Evolutionary conservation across 2,113 vertebrate species (phyloP).

Genomic region (Seriola quinqueradiata): DNA sequence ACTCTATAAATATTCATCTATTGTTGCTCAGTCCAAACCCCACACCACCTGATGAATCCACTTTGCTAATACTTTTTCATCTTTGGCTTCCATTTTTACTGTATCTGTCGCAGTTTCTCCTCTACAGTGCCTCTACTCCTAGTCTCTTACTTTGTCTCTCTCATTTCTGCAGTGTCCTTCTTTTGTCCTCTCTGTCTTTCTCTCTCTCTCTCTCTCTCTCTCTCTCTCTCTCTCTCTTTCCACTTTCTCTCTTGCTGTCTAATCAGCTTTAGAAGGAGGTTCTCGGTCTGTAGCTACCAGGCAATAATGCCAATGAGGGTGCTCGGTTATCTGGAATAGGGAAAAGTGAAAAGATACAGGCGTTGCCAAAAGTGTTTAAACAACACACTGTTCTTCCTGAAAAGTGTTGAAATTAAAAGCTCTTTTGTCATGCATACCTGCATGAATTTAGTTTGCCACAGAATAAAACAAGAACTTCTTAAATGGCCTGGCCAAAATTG

Average conservation of each 20-base stretch:
- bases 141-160: conserved; percentile 2
- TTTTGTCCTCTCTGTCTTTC: conserved; percentile 6
- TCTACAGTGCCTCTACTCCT: background rate
- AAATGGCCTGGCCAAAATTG: background rate
- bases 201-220: conserved; percentile 1
- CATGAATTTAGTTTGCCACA: background rate
- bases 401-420: background rate
- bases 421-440: background rate
- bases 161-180: conserved; percentile 17
- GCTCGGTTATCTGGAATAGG: background rate
- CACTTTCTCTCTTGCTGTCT: background rate
- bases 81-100: background rate
- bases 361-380: background rate
- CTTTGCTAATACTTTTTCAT: background rate
- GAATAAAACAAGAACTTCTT: background rate
- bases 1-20: background rate
- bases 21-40: background rate
- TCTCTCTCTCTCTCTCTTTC: background rate
- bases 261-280: conserved; percentile 31
- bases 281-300: conserved; percentile 9
- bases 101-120: background rate
- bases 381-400: background rate
- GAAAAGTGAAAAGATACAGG: background rate
- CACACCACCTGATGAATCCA: background rate
- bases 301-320: conserved; percentile 13